Base-by-base conservation (phyloP, 1,140 invertebrate species). In the Zaprionus taronus region DNA sequence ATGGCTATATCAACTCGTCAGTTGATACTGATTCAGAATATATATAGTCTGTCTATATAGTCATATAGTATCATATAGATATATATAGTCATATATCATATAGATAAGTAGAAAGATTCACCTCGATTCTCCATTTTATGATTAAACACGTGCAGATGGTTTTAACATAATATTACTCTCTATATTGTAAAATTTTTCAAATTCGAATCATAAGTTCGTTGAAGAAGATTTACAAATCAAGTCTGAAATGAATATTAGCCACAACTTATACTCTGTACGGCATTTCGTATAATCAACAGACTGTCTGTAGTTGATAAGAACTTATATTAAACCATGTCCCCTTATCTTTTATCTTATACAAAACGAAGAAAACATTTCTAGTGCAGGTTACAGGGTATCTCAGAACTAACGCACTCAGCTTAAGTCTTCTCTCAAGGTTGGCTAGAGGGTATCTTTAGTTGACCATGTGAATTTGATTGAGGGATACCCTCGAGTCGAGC, bases 281-380 rank as follows among this genome's bases (percentile, higher is more conserved):
- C 3, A 17, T 11, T 47, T 17, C 6, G 2, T 17, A 9, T 47
- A 47, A 47, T 47, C 41, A 47, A 47, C 41, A 47, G n/a, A 17
- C 41, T 17, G 41, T 47, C 41, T 47, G n/a, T 47, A 17, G n/a
- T 47, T 17, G 41, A 47, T 47, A 47, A 47, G 41, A 47, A 17
- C 7, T 6, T 17, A 47, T 47, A 47, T 47, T 47, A 47, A 47
- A 47, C 2, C 41, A 47, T 47, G 41, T 47, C 7, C 41, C 5
- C n/a, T n/a, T 47, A 47, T 47, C 41, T 17, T 47, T 47, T 47
- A 17, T 47, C 41, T 47, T 47, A 41, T 47, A 17, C n/a, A n/a
- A 47, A 47, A 47, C 2, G 9, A 47, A 47, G n/a, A 47, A 44
- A 47, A 44, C 36, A 44, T 6, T 44, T 15, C 15, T 17, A 7